Evolutionary conservation across 2,888 invertebrate genomes (phyloP).

Genomic region (Litoditis marina): DNA sequence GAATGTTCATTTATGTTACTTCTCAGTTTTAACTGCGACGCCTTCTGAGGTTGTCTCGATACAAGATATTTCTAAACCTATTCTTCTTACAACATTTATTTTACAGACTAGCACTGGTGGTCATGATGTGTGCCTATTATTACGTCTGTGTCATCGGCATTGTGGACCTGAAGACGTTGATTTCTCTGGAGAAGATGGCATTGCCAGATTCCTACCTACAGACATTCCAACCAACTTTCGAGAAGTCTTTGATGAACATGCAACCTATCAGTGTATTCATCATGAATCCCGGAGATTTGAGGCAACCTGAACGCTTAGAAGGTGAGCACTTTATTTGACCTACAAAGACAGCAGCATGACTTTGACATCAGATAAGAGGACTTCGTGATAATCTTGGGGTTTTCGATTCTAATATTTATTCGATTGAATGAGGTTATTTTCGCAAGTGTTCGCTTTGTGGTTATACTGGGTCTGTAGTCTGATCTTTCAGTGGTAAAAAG

Average conservation of each 20-base stretch:
- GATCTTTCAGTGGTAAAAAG: neutral
- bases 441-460: too few relatives aligned
- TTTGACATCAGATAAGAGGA: too few relatives aligned
- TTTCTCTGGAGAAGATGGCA: conserved; percentile 57
- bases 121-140: conserved; percentile 47
- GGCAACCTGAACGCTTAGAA: conserved; percentile 41
- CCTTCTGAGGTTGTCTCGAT: neutral
- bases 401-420: too few relatives aligned
- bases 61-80: neutral
- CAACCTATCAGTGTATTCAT: conserved; percentile 56
- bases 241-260: conserved; percentile 50
- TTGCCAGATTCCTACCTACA: conserved; percentile 54
- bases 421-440: too few relatives aligned
- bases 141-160: conserved; percentile 48
- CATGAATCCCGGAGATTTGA: conserved; percentile 50
- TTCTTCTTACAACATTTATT: too few relatives aligned
- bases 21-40: neutral
- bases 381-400: too few relatives aligned
- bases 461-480: too few relatives aligned
- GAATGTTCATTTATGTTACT: neutral
- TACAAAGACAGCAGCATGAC: neutral
- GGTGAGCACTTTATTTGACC: conserved; percentile 16
- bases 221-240: conserved; percentile 30
- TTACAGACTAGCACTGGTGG: conserved; percentile 31
- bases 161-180: conserved; percentile 43